Evolutionary conservation across 1,140 invertebrate genomes (phyloP), one percentile per base, ranked within the genome.

Genomic region (Brachionus manjavacas): DNA sequence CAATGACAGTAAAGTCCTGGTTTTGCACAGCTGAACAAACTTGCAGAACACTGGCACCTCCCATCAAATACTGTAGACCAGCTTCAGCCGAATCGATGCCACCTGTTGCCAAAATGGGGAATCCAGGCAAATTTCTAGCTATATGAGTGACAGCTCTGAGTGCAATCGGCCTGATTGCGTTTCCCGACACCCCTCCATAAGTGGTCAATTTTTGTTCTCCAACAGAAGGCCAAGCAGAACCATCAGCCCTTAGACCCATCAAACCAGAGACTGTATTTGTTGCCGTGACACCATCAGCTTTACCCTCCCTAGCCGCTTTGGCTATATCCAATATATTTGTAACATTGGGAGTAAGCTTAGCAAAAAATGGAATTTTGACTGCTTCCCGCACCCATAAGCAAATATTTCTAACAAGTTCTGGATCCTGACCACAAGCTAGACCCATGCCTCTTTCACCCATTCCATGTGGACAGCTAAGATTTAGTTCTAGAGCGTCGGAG

Each of bases 291-390:
- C 97, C 97, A 88, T 94, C 92, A 12, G 97, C 97, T 46, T 86
- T 90, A 93, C 94, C 95, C 92, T 97, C 93, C 86, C 94, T 91
- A 4, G 97, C 97, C 1, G 97, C 97, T 86, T 88, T 91, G 0
- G 97, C 96, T 86, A 99, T 96, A 6, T 90, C 89, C 0, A 94
- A 92, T 64, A 99, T 95, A 85, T 97, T 93, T 0, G 97, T 99
- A 0, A 99, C 96, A 88, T 99, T 99, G 0, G 97, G 97, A 0
- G 97, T 99, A 66, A 99, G 88, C 90, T 99, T 99, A 2, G 97
- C 92, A 90, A 99, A 99, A 90, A 99, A 94, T n/a, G 97, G 97
- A 86, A 99, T 96, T 87, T 94, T 94, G 2, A 96, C 92, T 0
- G 93, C 93, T 39, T 90, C 91, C 84, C 93, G 91, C 3, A 99